phyloP scores from a whole-genome alignment of 2,113 vertebrate species.

The Ariopsis seemanni region DNA sequence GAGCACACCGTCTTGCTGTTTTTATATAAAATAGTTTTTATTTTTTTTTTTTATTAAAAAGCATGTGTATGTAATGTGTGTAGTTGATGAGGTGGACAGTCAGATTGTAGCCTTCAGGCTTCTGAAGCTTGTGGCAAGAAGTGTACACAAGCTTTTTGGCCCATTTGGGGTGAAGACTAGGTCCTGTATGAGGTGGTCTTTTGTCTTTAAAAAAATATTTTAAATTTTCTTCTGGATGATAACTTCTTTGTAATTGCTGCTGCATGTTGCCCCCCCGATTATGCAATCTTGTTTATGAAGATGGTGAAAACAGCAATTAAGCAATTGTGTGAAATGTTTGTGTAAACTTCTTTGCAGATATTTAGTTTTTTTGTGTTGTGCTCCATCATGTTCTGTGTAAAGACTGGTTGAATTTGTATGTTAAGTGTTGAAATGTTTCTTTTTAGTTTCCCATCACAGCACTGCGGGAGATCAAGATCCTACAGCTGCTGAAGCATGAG shows the following conservation, averaged over 20 bases:
- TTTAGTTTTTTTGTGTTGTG: not conserved
- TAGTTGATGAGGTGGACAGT: not conserved
- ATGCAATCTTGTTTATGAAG: not conserved
- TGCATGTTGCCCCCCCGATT: not conserved
- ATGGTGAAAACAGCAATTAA: not conserved
- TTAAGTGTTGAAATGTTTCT: not conserved
- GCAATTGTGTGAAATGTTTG: not conserved
- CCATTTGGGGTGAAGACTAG: not conserved
- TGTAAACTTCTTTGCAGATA: not conserved
- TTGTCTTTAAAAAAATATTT: not conserved
- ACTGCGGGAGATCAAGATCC: constrained; percentile 95
- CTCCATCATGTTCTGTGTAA: not conserved
- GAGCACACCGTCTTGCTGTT: too few species aligned
- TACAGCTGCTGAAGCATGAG: constrained; percentile 96
- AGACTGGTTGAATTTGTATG: too few species aligned
- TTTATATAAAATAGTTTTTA: too few species aligned
- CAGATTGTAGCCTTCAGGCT: not conserved
- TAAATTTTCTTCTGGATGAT: not conserved
- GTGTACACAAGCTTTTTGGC: not conserved
- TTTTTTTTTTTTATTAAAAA: too few species aligned
- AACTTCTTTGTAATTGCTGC: not conserved
- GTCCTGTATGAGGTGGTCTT: not conserved
- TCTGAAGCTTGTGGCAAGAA: not conserved
- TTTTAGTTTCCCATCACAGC: constrained; percentile 95
- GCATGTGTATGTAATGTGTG: too few species aligned